Conservation (phyloP, 2,797 vertebrate genomes). For the Sciurus vulgaris region DNA sequence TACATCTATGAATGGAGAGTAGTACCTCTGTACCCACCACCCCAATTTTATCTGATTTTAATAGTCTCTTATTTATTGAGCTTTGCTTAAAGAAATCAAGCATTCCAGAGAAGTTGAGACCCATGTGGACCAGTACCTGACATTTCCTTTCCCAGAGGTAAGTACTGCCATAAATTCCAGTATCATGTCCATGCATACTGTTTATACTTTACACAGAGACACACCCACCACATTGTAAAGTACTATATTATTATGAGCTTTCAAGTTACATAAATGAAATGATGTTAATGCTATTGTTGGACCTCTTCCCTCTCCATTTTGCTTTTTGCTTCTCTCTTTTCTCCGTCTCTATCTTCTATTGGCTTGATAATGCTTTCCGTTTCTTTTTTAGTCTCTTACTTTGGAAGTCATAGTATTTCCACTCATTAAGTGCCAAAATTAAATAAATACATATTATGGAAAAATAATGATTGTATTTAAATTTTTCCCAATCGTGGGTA, state of each 20-base stretch:
- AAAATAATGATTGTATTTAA: not conserved
- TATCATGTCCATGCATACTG: not conserved
- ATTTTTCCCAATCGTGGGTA: not conserved
- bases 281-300: not conserved
- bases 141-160: not conserved
- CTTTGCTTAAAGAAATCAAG: not conserved
- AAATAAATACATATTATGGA: not conserved
- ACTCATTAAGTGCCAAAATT: not conserved
- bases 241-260: not conserved
- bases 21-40: not conserved
- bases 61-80: not conserved
- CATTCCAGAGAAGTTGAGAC: not conserved
- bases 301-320: not conserved
- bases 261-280: not conserved
- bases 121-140: not conserved
- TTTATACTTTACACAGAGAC: not conserved
- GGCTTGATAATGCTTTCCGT: not conserved
- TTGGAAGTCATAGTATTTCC: not conserved
- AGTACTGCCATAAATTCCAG: not conserved
- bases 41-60: not conserved
- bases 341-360: not conserved
- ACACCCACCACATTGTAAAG: not conserved
- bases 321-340: not conserved
- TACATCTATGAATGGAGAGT: not conserved
- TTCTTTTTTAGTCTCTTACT: not conserved